These are phyloP conservation scores for Corythoichthys intestinalis DNA, from an alignment of 2,113 vertebrate species.

Conservation along the genomic window DNA sequence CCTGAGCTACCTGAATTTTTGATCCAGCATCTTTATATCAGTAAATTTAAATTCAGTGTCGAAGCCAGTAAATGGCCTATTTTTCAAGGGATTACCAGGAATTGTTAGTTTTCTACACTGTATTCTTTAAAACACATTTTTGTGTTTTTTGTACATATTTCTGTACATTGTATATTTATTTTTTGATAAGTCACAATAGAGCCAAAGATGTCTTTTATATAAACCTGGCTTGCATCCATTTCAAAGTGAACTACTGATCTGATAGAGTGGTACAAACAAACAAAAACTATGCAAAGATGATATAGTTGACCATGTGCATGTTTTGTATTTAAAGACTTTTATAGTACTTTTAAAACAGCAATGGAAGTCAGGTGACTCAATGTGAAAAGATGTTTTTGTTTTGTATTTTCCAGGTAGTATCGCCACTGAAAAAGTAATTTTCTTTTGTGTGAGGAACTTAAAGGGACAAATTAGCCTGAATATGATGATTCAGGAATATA, in stretches of 20 bases:
- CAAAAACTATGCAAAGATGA: constrained; percentile 30
- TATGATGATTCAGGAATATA: constrained; percentile 5
- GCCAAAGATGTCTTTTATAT: constrained; percentile 71
- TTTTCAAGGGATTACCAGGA: not conserved
- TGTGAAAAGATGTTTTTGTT: not conserved
- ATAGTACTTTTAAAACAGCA: not conserved
- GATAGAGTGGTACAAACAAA: constrained; percentile 8
- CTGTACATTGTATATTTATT: constrained; percentile 83
- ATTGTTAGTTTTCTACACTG: constrained; percentile 27
- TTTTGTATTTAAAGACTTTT: not conserved
- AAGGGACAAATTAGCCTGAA: constrained; percentile 19
- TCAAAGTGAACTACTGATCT: constrained; percentile 29
- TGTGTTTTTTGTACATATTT: constrained; percentile 82
- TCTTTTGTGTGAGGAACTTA: constrained; percentile 16
- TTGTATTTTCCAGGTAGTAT: constrained; percentile 34
- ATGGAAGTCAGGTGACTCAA: not conserved
- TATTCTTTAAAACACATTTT: constrained; percentile 51
- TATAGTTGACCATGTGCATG: constrained; percentile 15
- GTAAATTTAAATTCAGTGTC: not conserved
- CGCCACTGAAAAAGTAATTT: constrained; percentile 27
- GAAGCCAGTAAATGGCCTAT: not conserved
- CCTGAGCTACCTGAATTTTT: not conserved
- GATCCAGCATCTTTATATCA: not conserved
- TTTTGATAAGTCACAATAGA: constrained; percentile 65
- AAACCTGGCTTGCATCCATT: constrained; percentile 1